Evolutionary conservation across 1,140 invertebrate species (phyloP), one percentile per base, ranked within the genome.

Genomic region (Sitodiplosis mosellana): DNA sequence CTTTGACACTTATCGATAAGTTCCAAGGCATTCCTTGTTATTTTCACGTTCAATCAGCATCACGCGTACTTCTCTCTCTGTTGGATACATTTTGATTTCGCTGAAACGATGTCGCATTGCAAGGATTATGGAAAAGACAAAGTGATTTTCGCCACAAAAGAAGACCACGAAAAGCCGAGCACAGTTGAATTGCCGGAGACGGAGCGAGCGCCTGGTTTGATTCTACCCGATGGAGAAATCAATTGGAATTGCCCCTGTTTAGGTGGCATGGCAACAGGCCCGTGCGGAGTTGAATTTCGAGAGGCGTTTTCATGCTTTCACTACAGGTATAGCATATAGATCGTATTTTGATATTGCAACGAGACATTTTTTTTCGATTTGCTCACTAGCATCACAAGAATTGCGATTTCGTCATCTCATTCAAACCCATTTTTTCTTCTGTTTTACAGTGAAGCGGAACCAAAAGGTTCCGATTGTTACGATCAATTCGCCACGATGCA

Each of bases 211-310:
- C 77, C 80, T 49, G 90, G 92, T 22, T 67, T 94, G 1, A 80
- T 96, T 49, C 67, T 87, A 27, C 71, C 81, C 2, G 85, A 87
- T 69, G 92, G 93, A 6, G 78, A 85, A 43, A 94, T 97, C 49
- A 97, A 97, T 67, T 97, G 91, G 90, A 83, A 83, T 59, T 98
- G 93, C 59, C 93, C 92, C 0, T 97, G 93, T 67, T 71, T 96
- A 17, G 92, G 92, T 21, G 88, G 89, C 14, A 92, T 94, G 84
- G 86, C 90, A 5, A 88, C 86, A 4, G 92, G 92, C 2, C 92
- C 93, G 1, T 98, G 93, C 65, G 92, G 89, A 0, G 68, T 83
- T 12, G 80, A 91, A 63, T 96, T 96, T 64, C 67, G 91, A 46
- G 83, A 92, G 52, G 90, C 92, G 1, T 94, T 97, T 62, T 82